Percentiles rank a stretch among this genome's conserved stretches.
These are phyloP conservation scores for Piprites chloris DNA, from an alignment of 2,113 vertebrate species.

Conservation along the genomic window DNA sequence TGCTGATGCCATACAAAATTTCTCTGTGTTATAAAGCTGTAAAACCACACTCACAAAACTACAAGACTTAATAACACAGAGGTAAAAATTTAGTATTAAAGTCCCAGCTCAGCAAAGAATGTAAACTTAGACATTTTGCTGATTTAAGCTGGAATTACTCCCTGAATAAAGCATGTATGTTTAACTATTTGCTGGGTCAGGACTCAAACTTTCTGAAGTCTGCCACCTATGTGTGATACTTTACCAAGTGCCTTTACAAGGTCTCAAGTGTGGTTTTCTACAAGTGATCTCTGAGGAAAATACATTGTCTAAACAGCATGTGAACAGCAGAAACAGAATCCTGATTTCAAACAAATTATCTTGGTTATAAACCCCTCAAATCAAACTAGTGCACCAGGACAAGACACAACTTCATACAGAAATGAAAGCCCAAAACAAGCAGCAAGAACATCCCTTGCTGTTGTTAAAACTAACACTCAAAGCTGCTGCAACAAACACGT, in stretches of 20 bases:
- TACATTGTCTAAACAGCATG: not conserved
- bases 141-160: slow-evolving; percentile 20
- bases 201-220: slow-evolving; percentile 11
- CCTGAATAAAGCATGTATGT: not conserved
- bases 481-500: not conserved
- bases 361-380: not conserved
- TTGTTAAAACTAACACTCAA: not conserved
- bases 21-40: not conserved
- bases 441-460: not conserved
- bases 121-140: slow-evolving; percentile 4
- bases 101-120: not conserved
- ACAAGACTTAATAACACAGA: not conserved
- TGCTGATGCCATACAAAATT: not conserved
- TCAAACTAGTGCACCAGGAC: not conserved
- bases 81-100: not conserved
- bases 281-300: not conserved
- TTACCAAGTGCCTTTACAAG: not conserved
- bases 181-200: not conserved
- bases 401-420: not conserved
- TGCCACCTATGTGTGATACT: slow-evolving; percentile 4
- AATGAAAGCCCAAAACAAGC: not conserved
- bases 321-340: not conserved
- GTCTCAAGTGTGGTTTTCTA: not conserved
- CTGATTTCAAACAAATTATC: not conserved
- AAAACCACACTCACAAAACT: not conserved